These are phyloP conservation scores for Drosophila macrospina DNA, from an alignment of 2,888 invertebrate species.

Conservation along the genomic window DNA sequence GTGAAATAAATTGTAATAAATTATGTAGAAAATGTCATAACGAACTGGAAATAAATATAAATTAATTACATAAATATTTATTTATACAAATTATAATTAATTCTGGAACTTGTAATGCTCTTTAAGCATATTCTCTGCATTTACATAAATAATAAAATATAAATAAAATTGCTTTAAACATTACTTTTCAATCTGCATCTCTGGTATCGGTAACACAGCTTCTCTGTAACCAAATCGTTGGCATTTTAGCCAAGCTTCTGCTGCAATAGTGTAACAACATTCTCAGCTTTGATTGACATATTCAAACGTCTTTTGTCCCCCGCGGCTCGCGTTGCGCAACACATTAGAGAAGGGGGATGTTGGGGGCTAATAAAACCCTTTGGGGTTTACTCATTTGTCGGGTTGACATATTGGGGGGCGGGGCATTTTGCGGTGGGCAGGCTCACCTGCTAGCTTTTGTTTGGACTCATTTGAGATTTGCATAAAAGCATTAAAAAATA, in stretches of 20 bases:
- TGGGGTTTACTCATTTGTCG: conserved; percentile 35
- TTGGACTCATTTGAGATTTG: conserved; percentile 61
- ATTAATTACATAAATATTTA: too few species aligned
- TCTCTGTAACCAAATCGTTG: not conserved
- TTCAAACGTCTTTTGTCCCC: conserved; percentile 33
- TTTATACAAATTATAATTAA: too few species aligned
- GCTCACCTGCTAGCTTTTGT: conserved; percentile 17
- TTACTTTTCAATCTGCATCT: too few species aligned
- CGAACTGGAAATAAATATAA: too few species aligned
- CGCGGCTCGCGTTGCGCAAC: conserved; percentile 18
- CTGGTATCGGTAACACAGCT: too few species aligned
- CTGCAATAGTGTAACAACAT: conserved; percentile 13
- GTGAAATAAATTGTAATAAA: too few species aligned
- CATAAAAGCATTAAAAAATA: conserved; percentile 56
- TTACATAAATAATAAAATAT: too few species aligned
- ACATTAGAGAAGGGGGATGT: conserved; percentile 7
- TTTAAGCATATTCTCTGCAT: too few species aligned
- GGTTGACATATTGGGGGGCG: conserved; percentile 41
- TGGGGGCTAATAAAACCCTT: conserved; percentile 19
- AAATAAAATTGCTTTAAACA: too few species aligned
- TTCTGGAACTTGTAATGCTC: too few species aligned
- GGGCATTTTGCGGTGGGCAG: conserved; percentile 35
- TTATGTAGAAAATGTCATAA: too few species aligned
- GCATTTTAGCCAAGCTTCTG: conserved; percentile 4
- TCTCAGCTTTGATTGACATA: conserved; percentile 45